A percentile compares a stretch with the other conserved stretches of the same genome.
Evolutionary conservation across 53 echinoderm and acorn worm species (phyloP).

Genomic region (Temnopleurus reevesii): DNA sequence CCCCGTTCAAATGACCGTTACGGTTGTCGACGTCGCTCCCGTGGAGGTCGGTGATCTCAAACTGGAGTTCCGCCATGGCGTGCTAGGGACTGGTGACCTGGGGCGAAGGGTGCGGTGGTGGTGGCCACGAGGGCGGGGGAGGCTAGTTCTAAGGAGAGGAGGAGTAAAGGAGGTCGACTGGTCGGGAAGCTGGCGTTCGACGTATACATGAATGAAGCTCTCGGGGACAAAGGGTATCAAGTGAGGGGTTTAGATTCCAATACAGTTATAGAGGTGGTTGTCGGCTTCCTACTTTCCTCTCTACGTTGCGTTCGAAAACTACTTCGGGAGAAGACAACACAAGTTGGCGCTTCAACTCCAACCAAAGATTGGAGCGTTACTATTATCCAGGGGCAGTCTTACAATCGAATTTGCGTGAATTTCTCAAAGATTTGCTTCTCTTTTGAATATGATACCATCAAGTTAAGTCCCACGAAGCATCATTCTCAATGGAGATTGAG

Average conservation of each 20-base stretch:
- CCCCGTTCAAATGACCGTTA: background rate
- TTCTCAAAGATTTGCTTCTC: too few relatives aligned
- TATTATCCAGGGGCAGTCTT: background rate
- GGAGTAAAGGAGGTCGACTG: conserved; percentile 52
- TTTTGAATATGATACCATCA: too few relatives aligned
- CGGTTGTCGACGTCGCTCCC: background rate
- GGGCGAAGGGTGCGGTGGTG: conserved; percentile 5
- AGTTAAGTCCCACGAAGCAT: background rate
- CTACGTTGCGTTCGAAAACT: background rate
- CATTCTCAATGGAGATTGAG: background rate
- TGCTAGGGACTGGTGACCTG: conserved; percentile 11
- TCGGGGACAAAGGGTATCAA: background rate
- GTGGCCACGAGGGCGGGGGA: background rate
- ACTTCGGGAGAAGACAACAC: background rate
- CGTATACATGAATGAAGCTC: conserved; percentile 57
- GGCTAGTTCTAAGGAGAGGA: conserved; percentile 51
- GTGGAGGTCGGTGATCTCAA: conserved; percentile 48
- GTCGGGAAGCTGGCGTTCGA: conserved; percentile 56
- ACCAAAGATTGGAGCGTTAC: conserved; percentile 1
- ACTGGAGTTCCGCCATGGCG: conserved; percentile 51
- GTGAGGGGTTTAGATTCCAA: background rate
- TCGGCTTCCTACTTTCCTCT: too few relatives aligned
- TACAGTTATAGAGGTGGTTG: background rate
- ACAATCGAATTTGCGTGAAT: too few relatives aligned
- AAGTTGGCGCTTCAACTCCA: background rate